Evolutionary conservation across 2,797 vertebrate genomes (phyloP).

Genomic region (Telmatherina bonti): DNA sequence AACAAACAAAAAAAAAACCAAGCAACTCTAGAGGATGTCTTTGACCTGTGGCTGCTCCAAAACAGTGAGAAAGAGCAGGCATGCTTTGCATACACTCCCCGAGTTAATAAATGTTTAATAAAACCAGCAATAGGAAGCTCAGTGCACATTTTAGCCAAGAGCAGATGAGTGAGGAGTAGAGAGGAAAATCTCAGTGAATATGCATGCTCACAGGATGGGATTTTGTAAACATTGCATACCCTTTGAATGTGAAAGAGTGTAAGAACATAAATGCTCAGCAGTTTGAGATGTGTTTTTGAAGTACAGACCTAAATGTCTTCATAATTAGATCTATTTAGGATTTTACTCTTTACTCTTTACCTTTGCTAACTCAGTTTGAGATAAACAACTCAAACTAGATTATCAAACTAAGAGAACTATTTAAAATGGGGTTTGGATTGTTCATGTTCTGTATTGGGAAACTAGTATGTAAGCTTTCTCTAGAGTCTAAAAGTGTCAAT

Average conservation of each 20-base stretch:
- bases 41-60: conserved; percentile 11
- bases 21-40: background rate
- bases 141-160: conserved; percentile 25
- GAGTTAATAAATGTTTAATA: conserved; percentile 32
- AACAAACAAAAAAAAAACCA: conserved; percentile 10
- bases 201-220: conserved; percentile 28
- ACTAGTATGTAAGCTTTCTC: background rate
- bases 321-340: background rate
- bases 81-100: conserved; percentile 18
- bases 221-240: conserved; percentile 16
- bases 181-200: conserved; percentile 29
- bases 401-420: no score
- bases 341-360: background rate
- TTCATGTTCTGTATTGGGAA: conserved; percentile 12
- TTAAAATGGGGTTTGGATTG: background rate
- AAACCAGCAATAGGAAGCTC: conserved; percentile 14
- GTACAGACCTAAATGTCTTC: background rate
- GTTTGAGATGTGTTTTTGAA: conserved; percentile 3
- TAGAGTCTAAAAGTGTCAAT: background rate
- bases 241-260: conserved; percentile 3
- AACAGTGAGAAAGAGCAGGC: background rate
- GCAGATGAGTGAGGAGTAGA: conserved; percentile 40
- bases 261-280: background rate
- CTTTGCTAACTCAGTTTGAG: background rate
- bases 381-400: background rate